Percentiles rank a stretch among this genome's conserved stretches.
These are phyloP conservation scores for Poecilus cupreus DNA, from an alignment of 2,888 invertebrate species.

Conservation along the genomic window DNA sequence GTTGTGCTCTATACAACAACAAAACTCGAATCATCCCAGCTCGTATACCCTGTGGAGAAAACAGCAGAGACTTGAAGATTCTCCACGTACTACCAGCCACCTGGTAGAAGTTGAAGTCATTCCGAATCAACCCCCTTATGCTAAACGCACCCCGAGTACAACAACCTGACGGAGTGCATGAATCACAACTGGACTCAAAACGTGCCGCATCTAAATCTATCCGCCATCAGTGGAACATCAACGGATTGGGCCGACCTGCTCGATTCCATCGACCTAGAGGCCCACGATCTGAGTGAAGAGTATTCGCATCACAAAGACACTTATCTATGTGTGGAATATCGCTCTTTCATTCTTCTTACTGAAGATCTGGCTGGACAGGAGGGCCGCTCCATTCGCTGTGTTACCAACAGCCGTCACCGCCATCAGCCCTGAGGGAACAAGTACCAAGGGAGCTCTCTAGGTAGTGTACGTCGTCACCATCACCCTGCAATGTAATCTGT, in stretches of 20 bases:
- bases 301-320: background rate
- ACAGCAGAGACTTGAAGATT: background rate
- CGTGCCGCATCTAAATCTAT: background rate
- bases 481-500: too few relatives aligned
- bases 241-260: background rate
- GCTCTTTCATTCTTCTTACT: background rate
- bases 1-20: slow-evolving; percentile 10
- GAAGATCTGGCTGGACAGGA: background rate
- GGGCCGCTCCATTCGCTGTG: background rate
- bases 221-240: background rate
- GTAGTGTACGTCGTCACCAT: too few relatives aligned
- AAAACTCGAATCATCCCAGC: background rate
- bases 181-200: background rate
- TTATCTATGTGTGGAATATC: too few relatives aligned
- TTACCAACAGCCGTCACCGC: too few relatives aligned
- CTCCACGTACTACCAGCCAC: background rate
- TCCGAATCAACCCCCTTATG: background rate
- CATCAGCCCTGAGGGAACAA: too few relatives aligned
- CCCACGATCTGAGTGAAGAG: background rate
- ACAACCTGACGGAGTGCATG: background rate
- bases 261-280: background rate
- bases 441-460: too few relatives aligned
- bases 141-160: background rate
- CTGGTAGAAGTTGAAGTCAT: background rate
- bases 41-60: background rate